These are phyloP conservation scores for Serripes groenlandicus DNA, from an alignment of 2,888 invertebrate species.

Conservation along the genomic window DNA sequence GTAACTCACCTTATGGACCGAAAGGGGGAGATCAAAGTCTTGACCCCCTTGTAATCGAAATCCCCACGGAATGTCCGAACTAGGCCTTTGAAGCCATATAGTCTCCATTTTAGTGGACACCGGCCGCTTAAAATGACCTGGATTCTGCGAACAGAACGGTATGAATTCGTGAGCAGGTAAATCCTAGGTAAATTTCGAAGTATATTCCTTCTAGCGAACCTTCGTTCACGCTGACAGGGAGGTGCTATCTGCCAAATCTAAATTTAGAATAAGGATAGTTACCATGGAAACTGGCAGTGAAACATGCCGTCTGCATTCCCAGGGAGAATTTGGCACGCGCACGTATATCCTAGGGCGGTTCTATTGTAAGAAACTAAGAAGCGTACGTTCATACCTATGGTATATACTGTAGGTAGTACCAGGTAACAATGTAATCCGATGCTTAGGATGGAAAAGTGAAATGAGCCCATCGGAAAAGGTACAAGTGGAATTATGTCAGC, in stretches of 20 bases:
- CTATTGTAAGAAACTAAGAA: conserved; percentile 21
- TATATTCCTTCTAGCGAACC: conserved; percentile 31
- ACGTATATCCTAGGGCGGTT: conserved; percentile 35
- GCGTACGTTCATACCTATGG: neutral
- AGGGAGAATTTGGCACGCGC: conserved; percentile 49
- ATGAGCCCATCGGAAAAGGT: too few relatives aligned
- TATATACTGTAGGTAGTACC: neutral
- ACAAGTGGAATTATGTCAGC: too few relatives aligned
- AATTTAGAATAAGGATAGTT: conserved; percentile 67
- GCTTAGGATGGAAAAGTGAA: too few relatives aligned
- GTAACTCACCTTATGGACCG: conserved; percentile 84
- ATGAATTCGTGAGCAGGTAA: conserved; percentile 24
- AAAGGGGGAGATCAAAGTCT: conserved; percentile 82
- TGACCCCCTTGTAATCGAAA: conserved; percentile 85
- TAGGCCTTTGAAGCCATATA: conserved; percentile 84
- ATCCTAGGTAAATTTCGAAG: conserved; percentile 19
- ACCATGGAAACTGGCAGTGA: conserved; percentile 64
- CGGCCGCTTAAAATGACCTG: conserved; percentile 10
- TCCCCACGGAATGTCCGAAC: conserved; percentile 84
- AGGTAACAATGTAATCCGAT: too few relatives aligned
- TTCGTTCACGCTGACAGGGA: conserved; percentile 42
- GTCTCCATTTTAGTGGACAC: conserved; percentile 79
- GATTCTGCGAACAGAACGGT: conserved; percentile 30
- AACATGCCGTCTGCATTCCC: conserved; percentile 69
- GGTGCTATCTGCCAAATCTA: conserved; percentile 67